phyloP scores from a whole-genome alignment of 2,797 vertebrate genomes.

The Mus spretus region DNA sequence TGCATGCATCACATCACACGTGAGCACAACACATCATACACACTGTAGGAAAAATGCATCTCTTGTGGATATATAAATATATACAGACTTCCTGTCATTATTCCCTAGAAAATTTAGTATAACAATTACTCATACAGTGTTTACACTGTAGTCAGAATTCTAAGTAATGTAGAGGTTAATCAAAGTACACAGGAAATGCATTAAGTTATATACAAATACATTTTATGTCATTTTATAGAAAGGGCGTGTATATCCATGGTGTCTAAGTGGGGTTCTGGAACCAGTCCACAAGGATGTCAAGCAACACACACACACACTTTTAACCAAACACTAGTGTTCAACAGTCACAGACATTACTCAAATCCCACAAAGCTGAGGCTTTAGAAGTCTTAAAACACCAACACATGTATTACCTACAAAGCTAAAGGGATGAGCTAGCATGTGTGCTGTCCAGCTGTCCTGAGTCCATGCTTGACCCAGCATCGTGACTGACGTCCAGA shows the following conservation, averaged over 20 bases:
- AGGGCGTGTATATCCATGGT: background rate
- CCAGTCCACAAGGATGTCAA: background rate
- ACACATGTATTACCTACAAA: background rate
- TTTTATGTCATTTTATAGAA: background rate
- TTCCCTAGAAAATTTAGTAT: background rate
- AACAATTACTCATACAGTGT: background rate
- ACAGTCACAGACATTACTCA: background rate
- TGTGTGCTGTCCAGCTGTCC: background rate
- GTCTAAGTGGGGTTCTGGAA: background rate
- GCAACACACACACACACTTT: background rate
- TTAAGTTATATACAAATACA: background rate
- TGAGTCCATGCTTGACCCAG: background rate
- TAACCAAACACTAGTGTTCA: background rate
- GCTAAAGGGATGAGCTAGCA: background rate
- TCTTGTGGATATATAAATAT: background rate
- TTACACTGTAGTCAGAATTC: background rate
- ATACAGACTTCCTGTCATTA: background rate
- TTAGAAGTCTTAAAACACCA: background rate
- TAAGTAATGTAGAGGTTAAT: background rate
- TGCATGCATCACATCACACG: background rate
- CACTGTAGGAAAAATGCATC: background rate
- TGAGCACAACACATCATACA: background rate
- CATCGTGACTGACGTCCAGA: background rate
- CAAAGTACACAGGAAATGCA: background rate
- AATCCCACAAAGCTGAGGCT: background rate